A percentile compares a stretch with the other conserved stretches of the same genome.
phyloP scores from a whole-genome alignment of 1,140 invertebrate species.

The Holotrichia oblita region DNA sequence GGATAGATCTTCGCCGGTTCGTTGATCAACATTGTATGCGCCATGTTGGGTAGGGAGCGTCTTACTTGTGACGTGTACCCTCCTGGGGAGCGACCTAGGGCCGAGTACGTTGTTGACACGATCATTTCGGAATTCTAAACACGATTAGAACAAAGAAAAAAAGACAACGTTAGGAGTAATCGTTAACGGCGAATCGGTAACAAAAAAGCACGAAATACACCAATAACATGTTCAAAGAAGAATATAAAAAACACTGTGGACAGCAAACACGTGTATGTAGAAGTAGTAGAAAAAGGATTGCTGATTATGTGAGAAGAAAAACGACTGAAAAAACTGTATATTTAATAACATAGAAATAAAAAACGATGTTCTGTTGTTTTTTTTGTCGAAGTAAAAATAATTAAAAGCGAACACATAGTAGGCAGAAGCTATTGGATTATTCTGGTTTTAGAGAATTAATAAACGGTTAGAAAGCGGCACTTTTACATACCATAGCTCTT shows the following conservation, averaged over 20 bases:
- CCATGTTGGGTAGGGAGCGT: slow-evolving; percentile 92
- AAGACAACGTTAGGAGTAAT: background rate
- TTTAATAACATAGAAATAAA: background rate
- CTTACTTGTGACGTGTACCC: slow-evolving; percentile 77
- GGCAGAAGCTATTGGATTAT: slow-evolving; percentile 5
- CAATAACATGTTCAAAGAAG: background rate
- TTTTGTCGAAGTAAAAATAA: slow-evolving; percentile 38
- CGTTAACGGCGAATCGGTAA: background rate
- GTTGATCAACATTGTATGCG: slow-evolving; percentile 80
- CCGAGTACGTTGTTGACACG: slow-evolving; percentile 79
- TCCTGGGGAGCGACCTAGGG: slow-evolving; percentile 68
- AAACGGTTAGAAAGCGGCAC: slow-evolving; percentile 55
- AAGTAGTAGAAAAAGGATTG: background rate
- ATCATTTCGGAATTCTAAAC: slow-evolving; percentile 75
- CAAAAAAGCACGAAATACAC: slow-evolving; percentile 20
- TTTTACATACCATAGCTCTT: slow-evolving; percentile 82
- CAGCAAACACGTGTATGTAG: background rate
- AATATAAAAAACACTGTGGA: background rate
- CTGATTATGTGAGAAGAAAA: background rate
- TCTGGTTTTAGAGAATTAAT: slow-evolving; percentile 30
- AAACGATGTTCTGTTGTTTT: background rate
- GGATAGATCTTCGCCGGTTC: slow-evolving; percentile 96
- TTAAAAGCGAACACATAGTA: slow-evolving; percentile 47
- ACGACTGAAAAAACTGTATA: background rate
- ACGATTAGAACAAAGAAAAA: slow-evolving; percentile 32